Evolutionary conservation across 2,113 vertebrate species (phyloP), one percentile per base, ranked within the genome.

Genomic region (Oryzias woworae): DNA sequence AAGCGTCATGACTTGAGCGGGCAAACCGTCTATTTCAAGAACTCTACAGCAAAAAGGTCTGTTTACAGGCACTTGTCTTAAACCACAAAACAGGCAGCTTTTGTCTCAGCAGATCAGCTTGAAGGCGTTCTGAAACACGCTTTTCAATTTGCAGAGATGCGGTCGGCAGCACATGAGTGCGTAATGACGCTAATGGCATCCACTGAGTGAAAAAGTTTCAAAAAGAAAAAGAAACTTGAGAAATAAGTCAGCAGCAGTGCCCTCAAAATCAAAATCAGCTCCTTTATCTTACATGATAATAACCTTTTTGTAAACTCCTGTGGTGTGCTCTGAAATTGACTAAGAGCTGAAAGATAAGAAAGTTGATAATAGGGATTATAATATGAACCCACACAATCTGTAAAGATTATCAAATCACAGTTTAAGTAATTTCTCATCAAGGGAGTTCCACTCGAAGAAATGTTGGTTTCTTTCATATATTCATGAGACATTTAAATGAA

Each of bases 1-100:
- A 77, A 53, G 78, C 68, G 69, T 65, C 71, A 65, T 47, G 72
- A 59, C 63, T 68, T 58, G 69, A 49, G 61, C 69, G 62, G 64
- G 69, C 10, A 22, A 2, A 23, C 58, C 69, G 78, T 80, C 81
- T 76, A 78, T 81, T 85, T 82, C 49, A 1, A 61, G 73, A 63
- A 24, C 3, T 5, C 26, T 28, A 6, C 5, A 15, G 14, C 59
- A 76, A 73, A 75, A n/a, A 2, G 54, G 12, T 43, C 50, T 50
- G n/a, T 45, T 66, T 17, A 24, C 55, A 52, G 7, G 58, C 20
- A 53, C 14, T 46, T 47, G 49, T 67, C 66, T 62, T 53, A 7
- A 73, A 57, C 68, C 71, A 66, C 67, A 62, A 73, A 78, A 82
- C 58, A 0, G 20, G 50, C 52, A 48, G 47, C 51, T 59, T 45